phyloP scores from a whole-genome alignment of 2,113 vertebrate genomes.

The Plectropomus leopardus region DNA sequence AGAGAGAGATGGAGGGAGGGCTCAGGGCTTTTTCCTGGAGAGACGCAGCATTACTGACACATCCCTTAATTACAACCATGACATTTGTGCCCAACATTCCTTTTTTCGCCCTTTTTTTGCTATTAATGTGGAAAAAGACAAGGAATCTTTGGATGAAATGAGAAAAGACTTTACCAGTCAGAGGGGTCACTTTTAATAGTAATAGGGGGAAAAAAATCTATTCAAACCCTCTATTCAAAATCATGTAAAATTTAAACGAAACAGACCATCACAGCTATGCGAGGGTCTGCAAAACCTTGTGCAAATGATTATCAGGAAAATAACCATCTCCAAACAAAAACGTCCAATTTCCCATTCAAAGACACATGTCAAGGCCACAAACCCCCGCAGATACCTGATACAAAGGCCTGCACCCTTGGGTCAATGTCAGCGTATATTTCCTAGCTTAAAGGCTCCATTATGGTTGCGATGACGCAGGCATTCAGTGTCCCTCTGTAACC shows the following conservation, averaged over 20 bases:
- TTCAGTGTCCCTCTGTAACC: slow-evolving; percentile 40
- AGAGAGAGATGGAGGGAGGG: neutral
- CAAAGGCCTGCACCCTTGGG: slow-evolving; percentile 16
- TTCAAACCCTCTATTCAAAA: too few species aligned
- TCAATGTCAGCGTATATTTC: slow-evolving; percentile 42
- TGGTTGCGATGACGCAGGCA: slow-evolving; percentile 66
- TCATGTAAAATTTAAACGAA: slow-evolving; percentile 12
- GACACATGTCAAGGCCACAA: slow-evolving; percentile 45
- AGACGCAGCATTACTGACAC: slow-evolving; percentile 37
- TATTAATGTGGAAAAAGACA: neutral
- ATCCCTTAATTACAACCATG: slow-evolving; percentile 68
- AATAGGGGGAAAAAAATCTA: neutral
- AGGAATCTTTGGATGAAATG: neutral
- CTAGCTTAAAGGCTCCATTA: slow-evolving; percentile 64
- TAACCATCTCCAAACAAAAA: slow-evolving; percentile 26
- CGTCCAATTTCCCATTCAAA: slow-evolving; percentile 38
- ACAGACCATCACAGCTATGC: neutral
- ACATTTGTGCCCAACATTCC: slow-evolving; percentile 40
- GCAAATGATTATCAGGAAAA: neutral
- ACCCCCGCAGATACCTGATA: slow-evolving; percentile 14
- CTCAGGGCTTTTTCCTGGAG: slow-evolving; percentile 52
- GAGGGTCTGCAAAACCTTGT: neutral
- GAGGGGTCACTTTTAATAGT: slow-evolving; percentile 14
- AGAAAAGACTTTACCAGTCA: neutral
- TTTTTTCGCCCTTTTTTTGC: slow-evolving; percentile 9